Percentiles rank a stretch among this genome's conserved stretches.
Conservation (phyloP, 2,113 vertebrate genomes). For the Sula dactylatra region DNA sequence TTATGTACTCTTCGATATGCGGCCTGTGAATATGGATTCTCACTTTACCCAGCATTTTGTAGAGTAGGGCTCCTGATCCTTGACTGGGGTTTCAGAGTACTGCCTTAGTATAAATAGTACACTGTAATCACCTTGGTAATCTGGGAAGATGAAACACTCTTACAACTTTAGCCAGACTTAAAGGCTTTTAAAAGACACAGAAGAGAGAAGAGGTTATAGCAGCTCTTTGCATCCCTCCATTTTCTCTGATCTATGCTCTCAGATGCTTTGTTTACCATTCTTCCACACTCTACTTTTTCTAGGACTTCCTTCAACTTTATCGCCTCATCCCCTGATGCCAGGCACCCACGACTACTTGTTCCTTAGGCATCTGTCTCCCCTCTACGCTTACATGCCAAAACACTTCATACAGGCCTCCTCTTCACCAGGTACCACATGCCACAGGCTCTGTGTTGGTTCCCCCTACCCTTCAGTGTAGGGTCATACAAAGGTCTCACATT, state of each 20-base stretch:
- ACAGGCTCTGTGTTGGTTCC: not conserved
- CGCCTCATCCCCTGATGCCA: not conserved
- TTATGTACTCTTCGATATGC: not conserved
- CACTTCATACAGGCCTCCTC: not conserved
- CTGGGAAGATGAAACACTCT: not conserved
- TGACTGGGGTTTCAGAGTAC: not conserved
- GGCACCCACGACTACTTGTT: not conserved
- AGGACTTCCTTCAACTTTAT: not conserved
- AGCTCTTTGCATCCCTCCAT: not conserved
- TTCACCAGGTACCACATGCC: not conserved
- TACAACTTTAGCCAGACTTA: constrained; percentile 9
- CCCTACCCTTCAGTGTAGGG: not conserved
- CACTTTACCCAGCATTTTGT: not conserved
- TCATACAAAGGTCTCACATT: not conserved
- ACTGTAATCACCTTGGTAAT: constrained; percentile 6
- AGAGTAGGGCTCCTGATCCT: not conserved
- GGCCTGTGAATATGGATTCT: not conserved
- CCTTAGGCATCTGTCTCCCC: not conserved
- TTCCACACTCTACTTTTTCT: not conserved
- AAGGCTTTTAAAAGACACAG: constrained; percentile 11
- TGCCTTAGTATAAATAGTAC: constrained; percentile 8
- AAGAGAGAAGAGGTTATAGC: not conserved
- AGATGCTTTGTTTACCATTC: not conserved
- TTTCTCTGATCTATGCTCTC: not conserved
- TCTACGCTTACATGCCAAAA: not conserved